Evolutionary conservation across 1,140 invertebrate species (phyloP), one percentile per base, ranked within the genome.

Genomic region (Zaprionus africanus): DNA sequence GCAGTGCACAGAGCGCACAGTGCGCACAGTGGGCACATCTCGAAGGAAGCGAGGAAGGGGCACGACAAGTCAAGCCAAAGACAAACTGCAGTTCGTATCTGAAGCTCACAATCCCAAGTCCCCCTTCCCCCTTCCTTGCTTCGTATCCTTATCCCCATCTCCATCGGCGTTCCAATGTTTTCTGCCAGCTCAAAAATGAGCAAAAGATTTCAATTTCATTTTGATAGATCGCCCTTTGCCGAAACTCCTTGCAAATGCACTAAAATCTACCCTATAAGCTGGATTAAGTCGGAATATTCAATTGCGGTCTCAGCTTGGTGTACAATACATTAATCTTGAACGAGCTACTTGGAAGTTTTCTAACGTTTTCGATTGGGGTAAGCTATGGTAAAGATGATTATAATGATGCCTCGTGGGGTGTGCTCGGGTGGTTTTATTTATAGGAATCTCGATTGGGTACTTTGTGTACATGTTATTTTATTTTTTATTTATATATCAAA

Each of bases 171-270:
- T 17, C 34, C 41, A 26, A 19, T 51, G 54, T 71, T 64, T 64
- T 49, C 61, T 41, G 51, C 34, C 70, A 85, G 72, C 86, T 90
- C 79, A 85, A 85, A 90, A 91, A 90, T 90, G 85, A 82, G 82
- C 85, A 91, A 86, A 90, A 90, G 86, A 90, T 90, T 90, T 90
- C 85, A 91, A 90, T 90, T 90, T 90, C 86, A 90, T 90, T 90
- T 90, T 90, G 85, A 90, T 90, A 75, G 85, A 90, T 90, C 79
- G 79, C 82, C 26, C 49, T 4, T 24, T 58, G 22, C 34, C 54
- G 60, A 24, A 59, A 60, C 3, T 22, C 60, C 1, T 41, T 13
- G 2, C 7, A 19, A 43, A 7, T 43, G 46, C 43, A 67, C 63
- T 31, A 17, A 1, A 2, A 13, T 17, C 22, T 74, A 69, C 71